Evolutionary conservation across 2,888 invertebrate genomes (phyloP).

Genomic region (Athalia cordata): DNA sequence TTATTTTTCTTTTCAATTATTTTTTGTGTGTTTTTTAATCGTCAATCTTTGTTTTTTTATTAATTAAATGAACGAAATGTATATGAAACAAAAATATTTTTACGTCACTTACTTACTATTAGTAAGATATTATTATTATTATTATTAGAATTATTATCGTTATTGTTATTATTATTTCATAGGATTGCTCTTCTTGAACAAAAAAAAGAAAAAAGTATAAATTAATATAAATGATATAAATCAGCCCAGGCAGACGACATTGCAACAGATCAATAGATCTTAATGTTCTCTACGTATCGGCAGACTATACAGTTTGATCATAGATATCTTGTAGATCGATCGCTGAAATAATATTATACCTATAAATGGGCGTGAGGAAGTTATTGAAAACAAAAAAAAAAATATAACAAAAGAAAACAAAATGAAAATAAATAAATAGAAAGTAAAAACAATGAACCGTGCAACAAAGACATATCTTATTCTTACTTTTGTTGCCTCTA

Average conservation of each 20-base stretch:
- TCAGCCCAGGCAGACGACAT: not conserved
- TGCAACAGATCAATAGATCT: not conserved
- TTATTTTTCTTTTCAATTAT: not conserved
- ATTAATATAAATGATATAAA: not conserved
- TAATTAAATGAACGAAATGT: slow-evolving; percentile 16
- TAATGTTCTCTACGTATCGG: not conserved
- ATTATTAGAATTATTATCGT: not conserved
- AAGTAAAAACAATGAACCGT: too few relatives aligned
- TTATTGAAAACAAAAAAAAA: slow-evolving; percentile 7
- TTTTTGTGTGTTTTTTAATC: not conserved
- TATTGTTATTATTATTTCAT: slow-evolving; percentile 7
- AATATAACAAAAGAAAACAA: too few relatives aligned
- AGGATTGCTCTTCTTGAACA: slow-evolving; percentile 40
- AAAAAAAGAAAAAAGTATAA: not conserved
- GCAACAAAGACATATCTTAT: too few relatives aligned
- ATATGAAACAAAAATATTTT: slow-evolving; percentile 33
- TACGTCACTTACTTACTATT: slow-evolving; percentile 24
- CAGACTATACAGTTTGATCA: slow-evolving; percentile 26
- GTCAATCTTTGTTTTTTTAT: not conserved
- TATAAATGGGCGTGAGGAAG: not conserved
- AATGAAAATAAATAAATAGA: not conserved
- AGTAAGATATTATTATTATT: slow-evolving; percentile 25
- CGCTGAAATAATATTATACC: not conserved
- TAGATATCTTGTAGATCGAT: not conserved
- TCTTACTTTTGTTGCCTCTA: not conserved